Percentiles rank a stretch among this genome's conserved stretches.
Conservation (phyloP, 2,113 vertebrate genomes). For the Peromyscus californicus region DNA sequence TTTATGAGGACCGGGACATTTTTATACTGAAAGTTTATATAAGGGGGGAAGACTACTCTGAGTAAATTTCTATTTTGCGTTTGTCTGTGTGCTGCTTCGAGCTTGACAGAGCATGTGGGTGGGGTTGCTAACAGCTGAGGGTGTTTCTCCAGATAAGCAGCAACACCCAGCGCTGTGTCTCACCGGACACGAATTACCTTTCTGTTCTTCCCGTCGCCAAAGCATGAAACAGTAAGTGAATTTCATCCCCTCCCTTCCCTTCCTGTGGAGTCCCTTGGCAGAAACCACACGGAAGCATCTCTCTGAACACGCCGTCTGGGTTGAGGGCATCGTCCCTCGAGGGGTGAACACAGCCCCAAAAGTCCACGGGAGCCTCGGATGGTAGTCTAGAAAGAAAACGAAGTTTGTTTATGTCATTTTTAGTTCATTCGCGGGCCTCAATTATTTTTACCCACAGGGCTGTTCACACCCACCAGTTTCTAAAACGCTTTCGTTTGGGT, state of each 20-base stretch:
- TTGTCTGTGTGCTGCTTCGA: slow-evolving; percentile 46
- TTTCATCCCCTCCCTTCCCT: background rate
- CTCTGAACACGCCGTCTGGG: background rate
- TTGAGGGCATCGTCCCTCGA: background rate
- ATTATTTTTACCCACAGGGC: slow-evolving; percentile 23
- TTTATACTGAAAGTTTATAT: slow-evolving; percentile 67
- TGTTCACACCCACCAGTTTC: background rate
- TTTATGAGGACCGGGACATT: background rate
- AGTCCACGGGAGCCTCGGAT: background rate
- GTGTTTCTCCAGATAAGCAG: background rate
- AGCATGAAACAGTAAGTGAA: background rate
- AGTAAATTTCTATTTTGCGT: slow-evolving; percentile 78
- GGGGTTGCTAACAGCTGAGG: background rate
- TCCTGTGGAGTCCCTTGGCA: background rate
- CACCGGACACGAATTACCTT: background rate
- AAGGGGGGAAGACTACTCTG: slow-evolving; percentile 10
- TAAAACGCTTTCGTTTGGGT: background rate
- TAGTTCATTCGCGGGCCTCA: background rate
- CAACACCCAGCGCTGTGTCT: background rate
- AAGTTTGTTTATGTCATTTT: background rate
- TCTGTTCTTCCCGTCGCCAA: background rate
- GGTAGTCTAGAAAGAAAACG: too few relatives aligned
- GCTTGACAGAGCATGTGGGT: background rate
- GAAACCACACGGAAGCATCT: background rate
- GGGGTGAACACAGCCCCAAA: background rate